phyloP scores from a whole-genome alignment of 64 coral and sea anemone species.

The Exaiptasia diaphana region DNA sequence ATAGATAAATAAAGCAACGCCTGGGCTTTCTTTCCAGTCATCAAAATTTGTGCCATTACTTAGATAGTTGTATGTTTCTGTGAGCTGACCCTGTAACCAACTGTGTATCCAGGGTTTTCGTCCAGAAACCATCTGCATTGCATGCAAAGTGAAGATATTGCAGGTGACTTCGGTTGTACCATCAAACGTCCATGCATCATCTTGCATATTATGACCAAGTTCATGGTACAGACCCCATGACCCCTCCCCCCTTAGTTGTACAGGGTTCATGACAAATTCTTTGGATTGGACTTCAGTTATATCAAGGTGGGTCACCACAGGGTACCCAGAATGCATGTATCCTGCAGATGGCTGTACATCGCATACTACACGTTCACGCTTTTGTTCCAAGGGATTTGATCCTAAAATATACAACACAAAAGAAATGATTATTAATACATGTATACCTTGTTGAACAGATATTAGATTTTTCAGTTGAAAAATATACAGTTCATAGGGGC shows the following conservation, averaged over 20 bases:
- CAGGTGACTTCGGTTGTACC: slow-evolving; percentile 6
- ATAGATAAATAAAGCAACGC: no score
- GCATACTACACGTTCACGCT: no score
- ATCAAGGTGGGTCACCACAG: background rate
- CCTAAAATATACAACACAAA: no score
- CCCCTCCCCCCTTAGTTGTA: background rate
- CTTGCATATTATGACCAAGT: slow-evolving; percentile 10
- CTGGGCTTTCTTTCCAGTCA: no score
- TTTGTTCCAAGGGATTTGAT: no score
- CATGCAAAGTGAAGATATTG: slow-evolving; percentile 22
- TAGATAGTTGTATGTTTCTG: background rate
- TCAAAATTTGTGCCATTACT: background rate
- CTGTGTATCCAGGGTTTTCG: slow-evolving; percentile 2
- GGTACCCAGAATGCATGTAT: slow-evolving; percentile 13
- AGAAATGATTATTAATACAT: no score
- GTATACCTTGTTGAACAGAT: no score
- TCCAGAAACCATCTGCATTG: slow-evolving; percentile 5
- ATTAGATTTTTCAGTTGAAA: no score
- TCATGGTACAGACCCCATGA: slow-evolving; percentile 2
- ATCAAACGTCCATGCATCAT: background rate
- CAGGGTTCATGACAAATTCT: background rate
- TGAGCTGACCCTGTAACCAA: background rate
- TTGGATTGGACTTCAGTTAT: background rate
- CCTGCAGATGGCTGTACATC: background rate
- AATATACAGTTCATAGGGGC: no score